Percentiles rank a stretch among this genome's conserved stretches.
Conservation (phyloP, 2,113 vertebrate species). For the Otocyon megalotis region DNA sequence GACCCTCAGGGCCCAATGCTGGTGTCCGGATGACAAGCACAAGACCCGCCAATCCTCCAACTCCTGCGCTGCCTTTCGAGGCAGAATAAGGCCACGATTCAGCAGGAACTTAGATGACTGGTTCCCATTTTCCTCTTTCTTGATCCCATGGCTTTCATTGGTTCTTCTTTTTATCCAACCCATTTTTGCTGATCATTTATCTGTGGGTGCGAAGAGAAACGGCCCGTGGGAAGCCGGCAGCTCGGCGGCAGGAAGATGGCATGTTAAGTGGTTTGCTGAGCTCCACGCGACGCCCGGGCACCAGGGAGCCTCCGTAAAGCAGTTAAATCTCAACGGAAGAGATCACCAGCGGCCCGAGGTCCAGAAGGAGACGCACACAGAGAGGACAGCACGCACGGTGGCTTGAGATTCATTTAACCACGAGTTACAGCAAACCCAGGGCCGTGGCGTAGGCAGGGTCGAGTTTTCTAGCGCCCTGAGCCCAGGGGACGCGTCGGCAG, state of each 20-base stretch:
- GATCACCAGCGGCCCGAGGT: not conserved
- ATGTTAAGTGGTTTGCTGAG: accelerated
- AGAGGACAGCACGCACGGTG: accelerated
- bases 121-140: not conserved
- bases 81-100: accelerated
- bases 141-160: not conserved
- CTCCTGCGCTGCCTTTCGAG: accelerated
- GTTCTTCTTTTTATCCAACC: too few relatives aligned
- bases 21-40: not conserved
- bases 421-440: not conserved
- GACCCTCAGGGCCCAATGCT: not conserved
- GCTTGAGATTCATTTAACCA: accelerated
- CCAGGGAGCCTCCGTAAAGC: accelerated
- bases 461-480: not conserved
- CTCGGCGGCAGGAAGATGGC: accelerated
- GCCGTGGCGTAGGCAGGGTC: not conserved
- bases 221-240: accelerated
- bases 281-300: accelerated
- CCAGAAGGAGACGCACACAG: not conserved
- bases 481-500: not conserved
- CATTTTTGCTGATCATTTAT: not conserved
- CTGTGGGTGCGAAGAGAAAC: not conserved
- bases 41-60: not conserved
- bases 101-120: not conserved
- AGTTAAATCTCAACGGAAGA: not conserved